Conservation (phyloP, 2,888 invertebrate species). For the Trachelus tabidus region DNA sequence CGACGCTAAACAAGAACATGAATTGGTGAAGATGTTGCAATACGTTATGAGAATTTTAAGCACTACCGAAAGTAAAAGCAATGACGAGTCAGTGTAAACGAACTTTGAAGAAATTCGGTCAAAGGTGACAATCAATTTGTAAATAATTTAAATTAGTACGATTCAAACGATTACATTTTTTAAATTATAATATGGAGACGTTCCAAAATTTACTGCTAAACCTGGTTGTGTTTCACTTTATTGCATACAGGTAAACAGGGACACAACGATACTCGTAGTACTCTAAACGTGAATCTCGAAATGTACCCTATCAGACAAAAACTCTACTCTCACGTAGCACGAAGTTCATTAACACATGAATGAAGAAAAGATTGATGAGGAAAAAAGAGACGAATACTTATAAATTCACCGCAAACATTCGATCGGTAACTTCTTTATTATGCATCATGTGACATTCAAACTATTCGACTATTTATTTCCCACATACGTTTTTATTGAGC, state of each 20-base stretch:
- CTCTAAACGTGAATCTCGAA: too few species aligned
- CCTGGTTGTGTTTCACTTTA: too few species aligned
- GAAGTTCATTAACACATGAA: neutral
- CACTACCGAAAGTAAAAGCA: conserved; percentile 39
- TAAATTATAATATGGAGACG: neutral
- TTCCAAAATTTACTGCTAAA: too few species aligned
- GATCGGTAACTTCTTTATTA: neutral
- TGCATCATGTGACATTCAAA: neutral
- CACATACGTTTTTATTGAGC: neutral
- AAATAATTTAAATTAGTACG: neutral
- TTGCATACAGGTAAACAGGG: too few species aligned
- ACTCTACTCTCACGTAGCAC: neutral
- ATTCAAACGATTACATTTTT: too few species aligned
- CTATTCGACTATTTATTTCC: neutral
- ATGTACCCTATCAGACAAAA: neutral
- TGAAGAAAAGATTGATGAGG: neutral
- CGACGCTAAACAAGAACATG: conserved; percentile 48
- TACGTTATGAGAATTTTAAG: conserved; percentile 53
- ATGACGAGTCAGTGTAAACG: neutral
- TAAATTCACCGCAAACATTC: neutral
- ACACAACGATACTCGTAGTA: too few species aligned
- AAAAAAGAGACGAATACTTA: too few species aligned
- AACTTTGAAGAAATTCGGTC: neutral
- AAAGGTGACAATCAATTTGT: neutral
- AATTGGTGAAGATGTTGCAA: conserved; percentile 54